Base-by-base conservation (phyloP, 2,797 vertebrate genomes). In the Epinephelus awoara region DNA sequence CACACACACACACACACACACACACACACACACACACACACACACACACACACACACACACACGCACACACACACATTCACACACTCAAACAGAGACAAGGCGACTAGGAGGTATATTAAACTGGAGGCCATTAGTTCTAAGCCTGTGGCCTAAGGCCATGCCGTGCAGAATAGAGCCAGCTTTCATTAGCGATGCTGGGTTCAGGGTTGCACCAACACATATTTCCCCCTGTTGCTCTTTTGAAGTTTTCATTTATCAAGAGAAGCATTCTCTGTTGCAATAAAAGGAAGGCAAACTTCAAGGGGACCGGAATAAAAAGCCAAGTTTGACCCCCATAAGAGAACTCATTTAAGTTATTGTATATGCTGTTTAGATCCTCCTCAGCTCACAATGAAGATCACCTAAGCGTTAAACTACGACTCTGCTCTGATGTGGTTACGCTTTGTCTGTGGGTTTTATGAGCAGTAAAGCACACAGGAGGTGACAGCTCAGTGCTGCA, bases 171-270 rank as follows among this genome's bases (percentile, higher is more conserved):
- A 68, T n/a, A 73, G 74, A 83, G 78, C 66, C 76, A 51, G 91
- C 77, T 87, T 91, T 89, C 85, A 91, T 93, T 90, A 86, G 80
- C 38, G 7, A 64, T 57, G 69, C 75, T 18, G 42, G 65, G 76
- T 76, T 90, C 77, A 77, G 81, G 75, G 80, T 64, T 79, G 61
- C 67, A 23, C 49, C 18, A 72, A 72, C 75, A 80, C 50, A 19
- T 73, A 75, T 47, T 72, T 71, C 54, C 70, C 80, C 76, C 64
- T 82, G 82, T 86, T 89, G 79, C 72, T 84, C 85, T 84, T 90
- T 87, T 91, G 84, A 93, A 91, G 86, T 88, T 83, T 82, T 84
- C 84, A 85, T 88, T 91, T 18, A 83, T 84, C 81, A 85, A 63
- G 19, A 57, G 78, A 88, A 81, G 67, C 50, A 80, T 77, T 80